Evolutionary conservation across 2,113 vertebrate species (phyloP).

Genomic region (Procapra przewalskii): DNA sequence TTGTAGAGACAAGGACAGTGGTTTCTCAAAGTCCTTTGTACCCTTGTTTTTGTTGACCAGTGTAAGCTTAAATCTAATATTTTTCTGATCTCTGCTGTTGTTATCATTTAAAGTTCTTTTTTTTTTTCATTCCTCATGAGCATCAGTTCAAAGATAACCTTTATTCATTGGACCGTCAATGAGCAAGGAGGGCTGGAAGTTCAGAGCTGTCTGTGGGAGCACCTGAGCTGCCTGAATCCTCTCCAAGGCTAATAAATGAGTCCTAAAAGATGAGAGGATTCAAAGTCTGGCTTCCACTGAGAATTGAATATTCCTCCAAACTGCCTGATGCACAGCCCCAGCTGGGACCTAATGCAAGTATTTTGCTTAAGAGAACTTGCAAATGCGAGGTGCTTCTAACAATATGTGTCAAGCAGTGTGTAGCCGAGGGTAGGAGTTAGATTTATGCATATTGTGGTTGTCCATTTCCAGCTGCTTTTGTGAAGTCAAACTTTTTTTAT

Average conservation of each 20-base stretch:
- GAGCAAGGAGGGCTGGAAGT: background rate
- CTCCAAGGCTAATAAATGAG: constrained; percentile 62
- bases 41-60: background rate
- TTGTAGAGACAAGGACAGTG: background rate
- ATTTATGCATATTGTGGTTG: constrained; percentile 79
- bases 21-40: background rate
- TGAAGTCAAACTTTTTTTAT: constrained; percentile 82
- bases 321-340: constrained; percentile 63
- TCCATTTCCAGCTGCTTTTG: constrained; percentile 81
- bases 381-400: constrained; percentile 78
- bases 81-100: background rate
- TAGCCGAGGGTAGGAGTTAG: constrained; percentile 73
- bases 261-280: constrained; percentile 57
- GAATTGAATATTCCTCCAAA: constrained; percentile 72
- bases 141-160: background rate
- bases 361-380: constrained; percentile 73
- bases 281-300: constrained; percentile 71
- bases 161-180: background rate
- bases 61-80: background rate
- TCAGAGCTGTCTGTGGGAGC: background rate
- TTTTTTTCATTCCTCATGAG: background rate
- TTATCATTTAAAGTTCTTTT: background rate
- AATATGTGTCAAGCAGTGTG: constrained; percentile 76
- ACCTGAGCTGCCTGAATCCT: constrained; percentile 55
- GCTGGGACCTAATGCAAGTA: constrained; percentile 76